These are phyloP conservation scores for Tadarida brasiliensis DNA, from an alignment of 2,797 vertebrate species.

Conservation along the genomic window DNA sequence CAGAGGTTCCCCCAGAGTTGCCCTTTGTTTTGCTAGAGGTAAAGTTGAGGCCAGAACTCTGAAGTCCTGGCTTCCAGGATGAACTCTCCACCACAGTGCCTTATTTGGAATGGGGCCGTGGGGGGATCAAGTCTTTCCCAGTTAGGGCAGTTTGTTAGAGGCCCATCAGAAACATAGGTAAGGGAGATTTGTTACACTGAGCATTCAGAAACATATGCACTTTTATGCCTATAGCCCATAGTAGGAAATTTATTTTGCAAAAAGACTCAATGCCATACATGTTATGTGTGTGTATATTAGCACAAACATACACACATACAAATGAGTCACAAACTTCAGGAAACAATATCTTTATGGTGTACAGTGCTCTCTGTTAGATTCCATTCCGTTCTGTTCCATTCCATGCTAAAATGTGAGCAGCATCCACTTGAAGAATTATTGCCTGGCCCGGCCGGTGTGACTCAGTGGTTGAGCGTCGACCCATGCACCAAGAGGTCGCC, in stretches of 20 bases:
- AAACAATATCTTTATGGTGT: not conserved
- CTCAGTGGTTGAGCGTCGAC: too few relatives aligned
- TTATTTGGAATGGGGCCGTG: not conserved
- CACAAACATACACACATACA: not conserved
- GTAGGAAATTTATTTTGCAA: constrained; percentile 1
- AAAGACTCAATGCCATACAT: not conserved
- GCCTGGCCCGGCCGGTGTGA: not conserved
- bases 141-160: not conserved
- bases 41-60: not conserved
- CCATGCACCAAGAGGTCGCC: too few relatives aligned
- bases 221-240: not conserved
- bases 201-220: not conserved
- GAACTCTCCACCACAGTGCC: not conserved
- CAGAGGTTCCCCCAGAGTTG: not conserved
- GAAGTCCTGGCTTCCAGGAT: not conserved
- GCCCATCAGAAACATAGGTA: not conserved
- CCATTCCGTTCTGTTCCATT: not conserved
- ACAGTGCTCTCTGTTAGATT: not conserved
- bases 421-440: not conserved
- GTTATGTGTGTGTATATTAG: not conserved
- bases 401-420: constrained; percentile 20
- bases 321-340: not conserved
- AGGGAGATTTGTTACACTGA: not conserved
- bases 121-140: not conserved
- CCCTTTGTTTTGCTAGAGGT: not conserved